phyloP scores from a whole-genome alignment of 2,888 invertebrate genomes.

The Cephus nigrinus region DNA sequence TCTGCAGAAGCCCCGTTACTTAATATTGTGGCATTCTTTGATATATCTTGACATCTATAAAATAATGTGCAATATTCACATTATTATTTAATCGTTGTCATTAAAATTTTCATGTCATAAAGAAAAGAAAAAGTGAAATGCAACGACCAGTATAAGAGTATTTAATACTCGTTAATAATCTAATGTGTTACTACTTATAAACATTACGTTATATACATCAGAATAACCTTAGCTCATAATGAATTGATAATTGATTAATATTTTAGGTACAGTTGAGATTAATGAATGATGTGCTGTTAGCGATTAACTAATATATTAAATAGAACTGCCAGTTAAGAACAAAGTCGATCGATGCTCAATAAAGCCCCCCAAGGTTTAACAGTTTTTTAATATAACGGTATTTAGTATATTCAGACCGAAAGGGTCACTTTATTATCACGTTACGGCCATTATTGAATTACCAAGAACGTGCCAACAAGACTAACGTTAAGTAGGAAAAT shows the following conservation, averaged over 20 bases:
- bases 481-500: background rate
- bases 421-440: background rate
- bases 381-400: conserved; percentile 4
- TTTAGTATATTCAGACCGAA: background rate
- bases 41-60: conserved; percentile 32
- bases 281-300: conserved; percentile 34
- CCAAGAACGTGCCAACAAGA: conserved; percentile 2
- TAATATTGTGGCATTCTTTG: conserved; percentile 43
- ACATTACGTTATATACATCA: conserved; percentile 24
- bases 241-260: conserved; percentile 28
- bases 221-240: conserved; percentile 28
- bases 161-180: conserved; percentile 21
- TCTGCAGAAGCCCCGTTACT: conserved; percentile 36
- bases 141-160: conserved; percentile 31
- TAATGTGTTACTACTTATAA: conserved; percentile 23
- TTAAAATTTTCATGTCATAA: conserved; percentile 15
- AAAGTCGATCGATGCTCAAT: conserved; percentile 58
- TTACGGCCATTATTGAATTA: background rate
- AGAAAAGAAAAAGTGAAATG: conserved; percentile 15
- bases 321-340: conserved; percentile 59
- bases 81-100: conserved; percentile 29
- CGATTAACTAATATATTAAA: conserved; percentile 46
- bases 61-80: conserved; percentile 10
- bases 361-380: conserved; percentile 29
- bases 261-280: conserved; percentile 22